Percentiles rank a stretch among this genome's conserved stretches.
These are phyloP conservation scores for Cheilosia pagana DNA, from an alignment of 2,888 invertebrate genomes.

Conservation along the genomic window DNA sequence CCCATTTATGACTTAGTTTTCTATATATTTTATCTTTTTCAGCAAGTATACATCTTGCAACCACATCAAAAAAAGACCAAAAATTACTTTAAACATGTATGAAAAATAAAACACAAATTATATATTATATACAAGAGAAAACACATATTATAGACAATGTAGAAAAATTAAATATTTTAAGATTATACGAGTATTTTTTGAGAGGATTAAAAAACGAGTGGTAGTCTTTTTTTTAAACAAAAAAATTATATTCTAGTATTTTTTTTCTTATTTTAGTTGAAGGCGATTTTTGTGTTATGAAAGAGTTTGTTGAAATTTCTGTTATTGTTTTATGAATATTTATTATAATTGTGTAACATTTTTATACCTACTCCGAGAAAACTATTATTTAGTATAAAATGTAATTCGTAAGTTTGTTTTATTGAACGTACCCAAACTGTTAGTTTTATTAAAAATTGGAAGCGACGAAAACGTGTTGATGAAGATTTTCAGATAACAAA, in stretches of 20 bases:
- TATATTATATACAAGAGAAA: constrained; percentile 68
- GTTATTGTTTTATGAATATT: constrained; percentile 8
- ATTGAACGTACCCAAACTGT: constrained; percentile 45
- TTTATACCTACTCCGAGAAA: constrained; percentile 32
- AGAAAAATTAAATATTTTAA: constrained; percentile 68
- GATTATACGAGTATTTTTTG: constrained; percentile 58
- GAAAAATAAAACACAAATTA: constrained; percentile 43
- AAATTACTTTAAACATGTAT: constrained; percentile 67
- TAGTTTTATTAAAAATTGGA: constrained; percentile 37
- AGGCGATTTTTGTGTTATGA: not conserved
- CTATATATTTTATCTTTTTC: not conserved
- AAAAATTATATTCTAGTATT: not conserved
- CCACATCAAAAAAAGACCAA: constrained; percentile 65
- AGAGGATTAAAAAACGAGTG: constrained; percentile 29
- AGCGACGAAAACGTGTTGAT: constrained; percentile 31
- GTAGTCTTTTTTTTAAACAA: not conserved
- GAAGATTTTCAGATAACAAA: constrained; percentile 36
- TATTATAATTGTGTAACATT: constrained; percentile 46
- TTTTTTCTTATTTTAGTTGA: constrained; percentile 7
- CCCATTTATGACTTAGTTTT: constrained; percentile 7
- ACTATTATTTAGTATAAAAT: constrained; percentile 5
- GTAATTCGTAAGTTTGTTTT: constrained; percentile 3
- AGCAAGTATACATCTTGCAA: constrained; percentile 41
- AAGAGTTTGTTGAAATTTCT: constrained; percentile 20
- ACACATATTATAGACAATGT: constrained; percentile 66